Percentiles rank a stretch among this genome's conserved stretches.
phyloP scores from a whole-genome alignment of 2,888 invertebrate species.

The Heteropelma amictum region DNA sequence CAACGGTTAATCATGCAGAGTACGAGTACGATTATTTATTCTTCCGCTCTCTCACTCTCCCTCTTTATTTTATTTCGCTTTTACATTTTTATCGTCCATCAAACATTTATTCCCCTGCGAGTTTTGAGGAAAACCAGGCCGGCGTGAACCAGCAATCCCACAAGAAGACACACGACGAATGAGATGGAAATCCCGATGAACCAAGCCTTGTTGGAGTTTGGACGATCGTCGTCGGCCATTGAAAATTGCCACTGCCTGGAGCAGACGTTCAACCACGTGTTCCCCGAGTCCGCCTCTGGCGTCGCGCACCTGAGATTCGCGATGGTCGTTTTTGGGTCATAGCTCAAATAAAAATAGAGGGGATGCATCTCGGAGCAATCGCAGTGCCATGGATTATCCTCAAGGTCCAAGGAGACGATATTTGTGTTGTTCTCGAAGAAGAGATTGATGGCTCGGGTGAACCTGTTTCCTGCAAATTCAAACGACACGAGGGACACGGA shows the following conservation, averaged over 20 bases:
- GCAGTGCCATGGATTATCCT: conserved; percentile 87
- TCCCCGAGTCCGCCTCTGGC: conserved; percentile 81
- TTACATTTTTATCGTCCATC: not conserved
- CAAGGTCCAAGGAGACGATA: conserved; percentile 81
- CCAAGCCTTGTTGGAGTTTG: conserved; percentile 19
- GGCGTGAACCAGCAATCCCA: conserved; percentile 29
- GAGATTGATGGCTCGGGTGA: conserved; percentile 81
- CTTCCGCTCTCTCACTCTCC: too few relatives aligned
- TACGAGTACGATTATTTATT: too few relatives aligned
- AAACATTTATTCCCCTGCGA: not conserved
- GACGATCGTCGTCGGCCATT: not conserved
- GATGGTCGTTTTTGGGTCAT: conserved; percentile 79
- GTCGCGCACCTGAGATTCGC: conserved; percentile 81
- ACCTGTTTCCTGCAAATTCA: conserved; percentile 80
- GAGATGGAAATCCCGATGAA: conserved; percentile 23
- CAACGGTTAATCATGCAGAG: too few relatives aligned
- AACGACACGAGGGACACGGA: too few relatives aligned
- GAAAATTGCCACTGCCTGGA: conserved; percentile 10
- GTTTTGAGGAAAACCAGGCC: conserved; percentile 23
- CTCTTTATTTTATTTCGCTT: not conserved
- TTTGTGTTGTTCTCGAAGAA: conserved; percentile 81
- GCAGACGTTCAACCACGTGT: conserved; percentile 79
- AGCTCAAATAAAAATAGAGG: conserved; percentile 82
- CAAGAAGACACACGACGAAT: conserved; percentile 20
- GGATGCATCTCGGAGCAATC: conserved; percentile 83